phyloP scores from a whole-genome alignment of 2,888 invertebrate species.

The Epiblema foenella region DNA sequence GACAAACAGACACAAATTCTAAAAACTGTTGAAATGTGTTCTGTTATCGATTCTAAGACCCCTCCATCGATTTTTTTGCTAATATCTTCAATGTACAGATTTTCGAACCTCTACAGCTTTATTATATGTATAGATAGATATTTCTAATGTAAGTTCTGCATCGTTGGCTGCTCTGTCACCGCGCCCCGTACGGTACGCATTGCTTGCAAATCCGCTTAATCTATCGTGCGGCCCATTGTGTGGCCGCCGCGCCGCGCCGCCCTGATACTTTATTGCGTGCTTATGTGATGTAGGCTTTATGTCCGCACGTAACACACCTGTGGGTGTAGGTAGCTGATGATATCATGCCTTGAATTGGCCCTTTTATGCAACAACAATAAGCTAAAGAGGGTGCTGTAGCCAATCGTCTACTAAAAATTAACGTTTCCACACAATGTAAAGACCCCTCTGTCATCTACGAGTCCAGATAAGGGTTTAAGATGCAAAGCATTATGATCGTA shows the following conservation, averaged over 20 bases:
- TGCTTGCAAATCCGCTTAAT: constrained; percentile 42
- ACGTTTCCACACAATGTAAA: not conserved
- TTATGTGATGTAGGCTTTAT: constrained; percentile 22
- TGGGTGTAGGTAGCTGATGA: not conserved
- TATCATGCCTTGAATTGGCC: constrained; percentile 1
- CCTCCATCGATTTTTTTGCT: too few relatives aligned
- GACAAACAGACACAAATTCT: too few relatives aligned
- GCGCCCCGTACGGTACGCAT: constrained; percentile 36
- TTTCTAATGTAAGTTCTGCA: constrained; percentile 1
- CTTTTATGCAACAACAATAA: not conserved
- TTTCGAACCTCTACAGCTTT: too few relatives aligned
- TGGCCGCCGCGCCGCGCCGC: constrained; percentile 14
- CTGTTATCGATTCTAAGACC: too few relatives aligned
- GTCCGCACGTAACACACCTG: constrained; percentile 11
- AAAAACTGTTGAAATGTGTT: too few relatives aligned
- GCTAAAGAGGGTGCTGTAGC: not conserved
- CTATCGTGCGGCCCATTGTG: constrained; percentile 35
- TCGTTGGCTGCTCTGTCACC: constrained; percentile 3
- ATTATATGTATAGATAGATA: too few relatives aligned
- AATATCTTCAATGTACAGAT: too few relatives aligned
- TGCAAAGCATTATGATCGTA: too few relatives aligned
- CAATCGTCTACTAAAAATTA: not conserved
- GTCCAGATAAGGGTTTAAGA: too few relatives aligned
- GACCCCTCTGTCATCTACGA: not conserved
- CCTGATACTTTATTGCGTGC: constrained; percentile 34